Evolutionary conservation across 2,113 vertebrate species (phyloP), one percentile per base, ranked within the genome.

Genomic region (Ptilonorhynchus violaceus): DNA sequence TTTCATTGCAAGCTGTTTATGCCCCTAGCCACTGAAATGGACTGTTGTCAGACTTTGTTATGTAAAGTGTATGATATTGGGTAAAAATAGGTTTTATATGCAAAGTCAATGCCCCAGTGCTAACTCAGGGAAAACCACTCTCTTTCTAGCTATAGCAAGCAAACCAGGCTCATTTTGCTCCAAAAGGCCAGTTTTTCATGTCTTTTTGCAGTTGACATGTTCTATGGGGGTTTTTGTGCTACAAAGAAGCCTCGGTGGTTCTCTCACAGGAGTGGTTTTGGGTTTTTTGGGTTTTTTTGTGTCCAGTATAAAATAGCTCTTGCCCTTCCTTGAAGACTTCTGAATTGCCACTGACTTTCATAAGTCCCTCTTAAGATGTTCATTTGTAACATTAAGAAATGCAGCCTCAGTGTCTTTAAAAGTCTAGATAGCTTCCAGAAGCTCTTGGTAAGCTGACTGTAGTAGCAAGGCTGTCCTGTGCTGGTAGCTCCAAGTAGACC

Each of bases 1-100:
- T 35, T 80, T 18, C n/a, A 15, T 75, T 80, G 73, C 64, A 79
- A 85, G 58, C 35, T 96, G 60, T 91, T 96, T 96, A 80, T 94
- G 94, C 80, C 89, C 15, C 52, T 70, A 78, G 89, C 91, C 84
- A 91, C 74, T 73, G 81, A 88, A 85, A 68, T 69, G 74, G 37
- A 74, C 91, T 73, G 30, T 92, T 96, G 74, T 95, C 86, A 89
- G 86, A 81, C 44, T 83, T 93, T n/a, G 42, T 91, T 92, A 77
- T 13, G 42, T 91, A 53, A 89, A 95, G 37, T 56, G 55, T 70
- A 37, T 1, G 10, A 24, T 93, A 70, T 11, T 42, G 2, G 4
- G 68, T 84, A 93, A 96, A 95, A 95, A 93, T 86, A 91, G 64
- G 63, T 69, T 93, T 92, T 89, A 60, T 41, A 47, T 52, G 23